Conservation (phyloP, 2,113 vertebrate genomes). For the Philantomba maxwellii region DNA sequence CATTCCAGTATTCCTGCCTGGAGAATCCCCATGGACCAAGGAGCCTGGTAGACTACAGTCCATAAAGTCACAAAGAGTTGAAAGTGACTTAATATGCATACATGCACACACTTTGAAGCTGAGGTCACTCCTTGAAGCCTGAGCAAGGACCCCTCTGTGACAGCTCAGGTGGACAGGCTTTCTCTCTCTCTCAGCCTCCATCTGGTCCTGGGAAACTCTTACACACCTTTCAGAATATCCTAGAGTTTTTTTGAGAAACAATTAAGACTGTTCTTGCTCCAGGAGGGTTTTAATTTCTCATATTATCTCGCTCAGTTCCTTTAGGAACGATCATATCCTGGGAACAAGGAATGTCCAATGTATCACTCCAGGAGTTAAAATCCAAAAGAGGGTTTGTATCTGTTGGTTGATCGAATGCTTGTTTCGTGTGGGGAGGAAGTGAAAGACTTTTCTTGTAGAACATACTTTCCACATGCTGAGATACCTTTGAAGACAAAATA, state of each 20-base stretch:
- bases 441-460: conserved; percentile 88
- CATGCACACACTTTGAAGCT: background rate
- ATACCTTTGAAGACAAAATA: conserved; percentile 84
- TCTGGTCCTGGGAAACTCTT: background rate
- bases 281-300: conserved; percentile 78
- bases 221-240: background rate
- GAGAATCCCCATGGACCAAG: background rate
- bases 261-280: conserved; percentile 68
- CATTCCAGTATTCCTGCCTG: background rate
- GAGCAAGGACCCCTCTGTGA: background rate
- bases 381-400: conserved; percentile 83
- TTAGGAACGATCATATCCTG: conserved; percentile 84
- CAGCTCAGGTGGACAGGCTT: background rate
- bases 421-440: conserved; percentile 78
- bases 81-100: background rate
- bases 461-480: conserved; percentile 84
- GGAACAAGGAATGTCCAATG: conserved; percentile 79
- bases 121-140: background rate
- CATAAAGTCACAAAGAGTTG: background rate
- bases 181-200: background rate
- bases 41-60: background rate
- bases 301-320: conserved; percentile 74
- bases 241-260: conserved; percentile 69
- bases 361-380: conserved; percentile 83
- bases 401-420: conserved; percentile 79